Percentiles rank a stretch among this genome's conserved stretches.
phyloP scores from a whole-genome alignment of 2,888 invertebrate species.

The Papilio gigon region DNA sequence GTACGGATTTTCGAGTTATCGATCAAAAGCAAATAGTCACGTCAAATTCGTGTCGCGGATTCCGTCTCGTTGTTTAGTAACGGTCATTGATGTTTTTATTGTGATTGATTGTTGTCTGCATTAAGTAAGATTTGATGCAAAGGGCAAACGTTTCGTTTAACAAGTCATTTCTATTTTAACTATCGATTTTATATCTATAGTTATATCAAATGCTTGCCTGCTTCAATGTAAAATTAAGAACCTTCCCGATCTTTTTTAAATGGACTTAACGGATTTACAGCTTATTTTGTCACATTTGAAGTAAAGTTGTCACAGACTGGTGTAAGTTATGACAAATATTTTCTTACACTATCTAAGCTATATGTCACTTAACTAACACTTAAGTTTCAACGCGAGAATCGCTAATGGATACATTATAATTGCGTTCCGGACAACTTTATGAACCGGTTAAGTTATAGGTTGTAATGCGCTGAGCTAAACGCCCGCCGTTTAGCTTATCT shows the following conservation, averaged over 20 bases:
- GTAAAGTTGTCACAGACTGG: not conserved
- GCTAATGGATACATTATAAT: conserved; percentile 22
- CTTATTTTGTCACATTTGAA: not conserved
- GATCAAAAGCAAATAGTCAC: conserved; percentile 12
- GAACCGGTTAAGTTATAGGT: conserved; percentile 30
- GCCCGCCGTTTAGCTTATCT: conserved; percentile 28
- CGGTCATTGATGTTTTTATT: not conserved
- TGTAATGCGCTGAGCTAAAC: conserved; percentile 23
- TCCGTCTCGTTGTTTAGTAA: not conserved
- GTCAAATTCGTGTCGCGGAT: not conserved
- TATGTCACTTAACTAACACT: conserved; percentile 15
- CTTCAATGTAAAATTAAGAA: no score
- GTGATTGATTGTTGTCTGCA: conserved; percentile 2
- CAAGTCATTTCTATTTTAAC: not conserved
- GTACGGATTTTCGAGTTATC: conserved; percentile 18
- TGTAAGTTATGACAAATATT: conserved; percentile 12
- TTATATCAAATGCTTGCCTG: no score
- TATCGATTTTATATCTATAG: not conserved
- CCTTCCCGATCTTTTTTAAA: no score
- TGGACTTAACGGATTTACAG: no score
- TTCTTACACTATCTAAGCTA: conserved; percentile 1
- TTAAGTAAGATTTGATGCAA: not conserved
- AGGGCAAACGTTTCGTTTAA: not conserved
- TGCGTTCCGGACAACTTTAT: conserved; percentile 27
- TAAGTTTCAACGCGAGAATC: not conserved